Conservation (phyloP, 1,140 invertebrate genomes). For the Aethina tumida region DNA sequence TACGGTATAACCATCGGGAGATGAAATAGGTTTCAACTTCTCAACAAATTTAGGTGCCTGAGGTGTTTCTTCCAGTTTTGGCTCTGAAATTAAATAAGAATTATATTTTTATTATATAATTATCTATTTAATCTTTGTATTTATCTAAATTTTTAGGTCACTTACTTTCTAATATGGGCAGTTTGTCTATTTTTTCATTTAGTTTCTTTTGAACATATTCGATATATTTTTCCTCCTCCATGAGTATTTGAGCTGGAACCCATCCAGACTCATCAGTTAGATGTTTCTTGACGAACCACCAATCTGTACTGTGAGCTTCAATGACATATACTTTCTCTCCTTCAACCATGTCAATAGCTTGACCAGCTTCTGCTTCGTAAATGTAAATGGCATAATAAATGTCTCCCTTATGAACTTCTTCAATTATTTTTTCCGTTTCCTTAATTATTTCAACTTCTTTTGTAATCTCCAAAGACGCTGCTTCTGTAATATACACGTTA, state of each 20-base stretch:
- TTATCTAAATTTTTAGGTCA: constrained; percentile 24
- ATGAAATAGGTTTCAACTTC: constrained; percentile 73
- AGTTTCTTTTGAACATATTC: constrained; percentile 78
- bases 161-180: constrained; percentile 87
- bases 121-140: constrained; percentile 4
- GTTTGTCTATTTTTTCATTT: constrained; percentile 82
- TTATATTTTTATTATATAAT: constrained; percentile 7
- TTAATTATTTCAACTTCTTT: constrained; percentile 42
- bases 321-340: constrained; percentile 81
- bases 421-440: constrained; percentile 36
- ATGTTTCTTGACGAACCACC: constrained; percentile 88
- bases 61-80: constrained; percentile 62
- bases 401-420: constrained; percentile 59
- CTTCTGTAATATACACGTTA: constrained; percentile 37
- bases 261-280: constrained; percentile 84
- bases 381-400: constrained; percentile 73
- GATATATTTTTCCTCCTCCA: constrained; percentile 71
- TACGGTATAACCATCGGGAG: constrained; percentile 76
- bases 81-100: constrained; percentile 48
- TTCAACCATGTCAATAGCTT: constrained; percentile 80
- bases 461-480: constrained; percentile 47
- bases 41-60: constrained; percentile 75
- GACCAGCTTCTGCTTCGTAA: constrained; percentile 78
- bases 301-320: constrained; percentile 66
- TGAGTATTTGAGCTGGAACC: constrained; percentile 81